Percentiles rank a stretch among this genome's conserved stretches.
Evolutionary conservation across 2,888 invertebrate genomes (phyloP).

Genomic region (Elysia crispata): DNA sequence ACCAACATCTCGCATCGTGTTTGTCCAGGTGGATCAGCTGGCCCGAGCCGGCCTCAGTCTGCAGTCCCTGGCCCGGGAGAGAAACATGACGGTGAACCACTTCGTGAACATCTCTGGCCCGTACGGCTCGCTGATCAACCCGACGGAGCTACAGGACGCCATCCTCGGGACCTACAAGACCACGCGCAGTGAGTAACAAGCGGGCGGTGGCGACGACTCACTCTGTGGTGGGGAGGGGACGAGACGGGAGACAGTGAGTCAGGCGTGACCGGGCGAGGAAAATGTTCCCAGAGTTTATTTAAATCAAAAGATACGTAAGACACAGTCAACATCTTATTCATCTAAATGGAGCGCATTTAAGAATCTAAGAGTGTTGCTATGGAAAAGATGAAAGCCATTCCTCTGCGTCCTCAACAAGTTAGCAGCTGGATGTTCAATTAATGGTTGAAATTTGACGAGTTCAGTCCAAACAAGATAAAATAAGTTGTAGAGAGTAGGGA

Average conservation of each 20-base stretch:
- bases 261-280: not conserved
- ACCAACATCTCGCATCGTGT: no score
- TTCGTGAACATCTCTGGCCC: constrained; percentile 79
- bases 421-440: no score
- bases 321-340: no score
- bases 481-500: not conserved
- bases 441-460: no score
- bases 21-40: constrained; percentile 56
- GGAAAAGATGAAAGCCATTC: no score
- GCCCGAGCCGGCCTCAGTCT: constrained; percentile 85
- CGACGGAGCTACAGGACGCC: constrained; percentile 79
- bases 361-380: no score
- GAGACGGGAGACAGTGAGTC: not conserved
- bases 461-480: no score
- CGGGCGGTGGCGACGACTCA: no score
- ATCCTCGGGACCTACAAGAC: constrained; percentile 86
- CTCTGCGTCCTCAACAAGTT: no score
- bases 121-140: constrained; percentile 55
- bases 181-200: constrained; percentile 88
- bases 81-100: constrained; percentile 87
- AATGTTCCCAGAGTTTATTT: not conserved
- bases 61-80: constrained; percentile 84
- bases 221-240: not conserved
- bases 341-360: no score
- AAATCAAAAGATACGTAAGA: no score